Evolutionary conservation across 2,888 invertebrate genomes (phyloP).

Genomic region (Protophormia terraenovae): DNA sequence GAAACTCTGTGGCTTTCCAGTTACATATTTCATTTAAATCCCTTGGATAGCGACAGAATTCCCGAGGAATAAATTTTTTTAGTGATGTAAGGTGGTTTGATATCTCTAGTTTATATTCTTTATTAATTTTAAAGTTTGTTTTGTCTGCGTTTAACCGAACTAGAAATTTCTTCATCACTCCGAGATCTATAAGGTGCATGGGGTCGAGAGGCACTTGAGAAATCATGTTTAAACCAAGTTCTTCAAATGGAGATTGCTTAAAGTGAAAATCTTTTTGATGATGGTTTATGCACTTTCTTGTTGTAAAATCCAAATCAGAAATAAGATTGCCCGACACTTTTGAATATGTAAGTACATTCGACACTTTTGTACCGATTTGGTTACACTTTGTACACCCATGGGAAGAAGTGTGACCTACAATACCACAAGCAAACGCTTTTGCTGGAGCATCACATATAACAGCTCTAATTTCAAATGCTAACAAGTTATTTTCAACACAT

Average conservation of each 20-base stretch:
- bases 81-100: background rate
- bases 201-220: conserved; percentile 23
- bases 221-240: conserved; percentile 11
- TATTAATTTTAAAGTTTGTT: conserved; percentile 11
- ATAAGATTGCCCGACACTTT: background rate
- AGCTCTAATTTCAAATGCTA: no score
- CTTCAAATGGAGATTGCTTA: conserved; percentile 30
- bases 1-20: conserved; percentile 43
- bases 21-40: conserved; percentile 22
- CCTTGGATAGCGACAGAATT: conserved; percentile 22
- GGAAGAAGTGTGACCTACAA: no score
- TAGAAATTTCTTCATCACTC: background rate
- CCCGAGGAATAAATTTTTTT: conserved; percentile 22
- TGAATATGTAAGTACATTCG: background rate
- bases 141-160: background rate
- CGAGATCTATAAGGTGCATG: no score
- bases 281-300: conserved; percentile 11
- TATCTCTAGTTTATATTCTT: conserved; percentile 3
- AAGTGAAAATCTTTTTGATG: conserved; percentile 30
- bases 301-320: conserved; percentile 22
- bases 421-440: no score
- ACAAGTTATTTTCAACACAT: background rate
- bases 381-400: conserved; percentile 15
- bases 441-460: conserved; percentile 49
- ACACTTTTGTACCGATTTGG: background rate